Conservation (phyloP, 2,797 vertebrate genomes). For the Heterohyrax brucei region DNA sequence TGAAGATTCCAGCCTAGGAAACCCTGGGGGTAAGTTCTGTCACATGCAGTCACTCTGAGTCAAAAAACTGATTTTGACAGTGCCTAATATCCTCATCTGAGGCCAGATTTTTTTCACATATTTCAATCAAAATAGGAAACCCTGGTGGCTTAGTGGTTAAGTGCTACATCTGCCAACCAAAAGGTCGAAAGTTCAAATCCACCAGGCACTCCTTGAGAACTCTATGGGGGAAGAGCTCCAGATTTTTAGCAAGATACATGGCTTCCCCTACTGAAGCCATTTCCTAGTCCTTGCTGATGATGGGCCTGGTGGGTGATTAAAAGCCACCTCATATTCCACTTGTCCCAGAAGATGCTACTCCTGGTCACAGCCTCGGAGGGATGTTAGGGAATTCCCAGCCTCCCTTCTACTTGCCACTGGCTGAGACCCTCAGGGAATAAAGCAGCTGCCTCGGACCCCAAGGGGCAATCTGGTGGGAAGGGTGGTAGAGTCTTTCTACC, state of each 20-base stretch:
- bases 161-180: too few relatives aligned
- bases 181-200: too few relatives aligned
- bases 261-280: neutral
- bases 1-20: too few relatives aligned
- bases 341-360: neutral
- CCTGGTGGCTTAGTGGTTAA: too few relatives aligned
- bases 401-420: accelerated
- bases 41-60: too few relatives aligned
- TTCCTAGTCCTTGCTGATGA: neutral
- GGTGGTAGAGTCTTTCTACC: neutral
- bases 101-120: neutral
- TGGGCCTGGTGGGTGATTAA: accelerated
- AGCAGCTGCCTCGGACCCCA: neutral
- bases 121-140: neutral
- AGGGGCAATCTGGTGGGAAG: neutral
- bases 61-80: too few relatives aligned
- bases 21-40: too few relatives aligned
- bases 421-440: neutral
- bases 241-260: neutral
- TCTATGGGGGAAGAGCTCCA: neutral
- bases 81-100: too few relatives aligned
- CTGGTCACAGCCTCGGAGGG: neutral
- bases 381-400: neutral
- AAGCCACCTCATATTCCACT: neutral
- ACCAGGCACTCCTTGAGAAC: too few relatives aligned